Evolutionary conservation across 1,140 invertebrate species (phyloP).

Genomic region (Bemisia tabaci): DNA sequence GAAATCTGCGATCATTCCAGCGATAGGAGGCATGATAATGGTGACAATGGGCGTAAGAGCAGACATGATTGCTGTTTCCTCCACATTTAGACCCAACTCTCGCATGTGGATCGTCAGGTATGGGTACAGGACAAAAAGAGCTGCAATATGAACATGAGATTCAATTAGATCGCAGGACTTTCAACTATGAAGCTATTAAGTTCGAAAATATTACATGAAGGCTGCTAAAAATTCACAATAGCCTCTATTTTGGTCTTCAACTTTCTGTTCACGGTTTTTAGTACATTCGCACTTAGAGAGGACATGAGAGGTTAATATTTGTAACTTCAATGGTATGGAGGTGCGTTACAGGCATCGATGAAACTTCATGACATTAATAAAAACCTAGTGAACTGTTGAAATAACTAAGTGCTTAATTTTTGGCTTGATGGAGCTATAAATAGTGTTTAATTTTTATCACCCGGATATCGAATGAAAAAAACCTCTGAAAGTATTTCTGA

Average conservation of each 20-base stretch:
- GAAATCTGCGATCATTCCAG: constrained; percentile 59
- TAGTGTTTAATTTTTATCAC: no score
- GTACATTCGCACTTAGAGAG: no score
- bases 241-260: neutral
- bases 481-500: no score
- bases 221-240: neutral
- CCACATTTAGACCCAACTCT: constrained; percentile 63
- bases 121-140: constrained; percentile 60
- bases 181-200: neutral
- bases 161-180: neutral
- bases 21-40: constrained; percentile 61
- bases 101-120: constrained; percentile 77
- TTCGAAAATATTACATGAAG: neutral
- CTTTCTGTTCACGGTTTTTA: neutral
- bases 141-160: constrained; percentile 32
- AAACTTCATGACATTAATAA: no score
- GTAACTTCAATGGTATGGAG: no score
- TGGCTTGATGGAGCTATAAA: no score
- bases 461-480: no score
- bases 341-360: no score
- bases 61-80: constrained; percentile 76
- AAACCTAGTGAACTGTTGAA: no score
- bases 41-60: constrained; percentile 62
- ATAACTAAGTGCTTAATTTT: no score
- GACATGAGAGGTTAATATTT: no score